Conservation (phyloP, 2,888 invertebrate species). For the Tetragonula carbonaria region DNA sequence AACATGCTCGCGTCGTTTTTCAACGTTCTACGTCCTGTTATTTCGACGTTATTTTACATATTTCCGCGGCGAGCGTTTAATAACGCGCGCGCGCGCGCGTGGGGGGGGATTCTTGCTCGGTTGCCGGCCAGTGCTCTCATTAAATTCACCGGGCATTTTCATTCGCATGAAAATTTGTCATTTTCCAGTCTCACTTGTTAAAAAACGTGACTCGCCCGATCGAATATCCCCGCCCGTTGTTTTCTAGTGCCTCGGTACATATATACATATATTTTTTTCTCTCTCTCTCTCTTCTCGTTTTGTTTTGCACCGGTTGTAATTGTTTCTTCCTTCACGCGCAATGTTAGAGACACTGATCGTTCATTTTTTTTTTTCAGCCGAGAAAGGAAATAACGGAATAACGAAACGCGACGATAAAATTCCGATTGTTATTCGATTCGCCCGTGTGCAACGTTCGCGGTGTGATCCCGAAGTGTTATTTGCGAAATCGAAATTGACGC, state of each 20-base stretch:
- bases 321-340: background rate
- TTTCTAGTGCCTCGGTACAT: background rate
- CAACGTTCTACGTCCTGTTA: background rate
- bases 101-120: background rate
- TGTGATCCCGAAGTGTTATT: too few relatives aligned
- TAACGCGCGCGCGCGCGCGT: background rate
- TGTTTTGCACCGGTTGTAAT: background rate
- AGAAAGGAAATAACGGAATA: background rate
- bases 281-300: background rate
- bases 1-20: background rate
- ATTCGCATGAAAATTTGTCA: constrained; percentile 12
- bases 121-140: background rate
- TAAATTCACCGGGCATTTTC: constrained; percentile 10
- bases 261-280: too few relatives aligned
- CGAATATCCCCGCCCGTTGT: background rate
- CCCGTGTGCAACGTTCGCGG: too few relatives aligned
- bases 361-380: background rate
- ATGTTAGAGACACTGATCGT: background rate
- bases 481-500: too few relatives aligned
- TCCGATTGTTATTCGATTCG: background rate
- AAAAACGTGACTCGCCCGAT: background rate
- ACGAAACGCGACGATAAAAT: background rate
- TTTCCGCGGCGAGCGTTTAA: background rate
- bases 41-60: constrained; percentile 14
- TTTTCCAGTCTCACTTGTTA: background rate